A percentile compares a stretch with the other conserved stretches of the same genome.
These are phyloP conservation scores for Saimiri boliviensis DNA, from an alignment of 2,113 vertebrate species.

Conservation along the genomic window DNA sequence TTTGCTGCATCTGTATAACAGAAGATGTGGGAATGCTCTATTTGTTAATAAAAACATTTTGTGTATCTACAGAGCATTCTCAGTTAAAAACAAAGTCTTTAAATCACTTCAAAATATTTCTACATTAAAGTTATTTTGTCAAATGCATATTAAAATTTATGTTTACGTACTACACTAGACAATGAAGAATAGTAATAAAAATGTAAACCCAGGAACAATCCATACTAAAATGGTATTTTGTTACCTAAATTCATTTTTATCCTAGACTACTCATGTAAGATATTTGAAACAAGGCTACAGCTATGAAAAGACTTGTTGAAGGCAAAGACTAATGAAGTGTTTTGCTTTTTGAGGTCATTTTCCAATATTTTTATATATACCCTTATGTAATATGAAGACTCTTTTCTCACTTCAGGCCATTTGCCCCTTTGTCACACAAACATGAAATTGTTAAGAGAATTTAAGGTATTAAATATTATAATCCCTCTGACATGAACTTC, in stretches of 20 bases:
- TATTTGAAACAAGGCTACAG: neutral
- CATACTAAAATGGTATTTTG: neutral
- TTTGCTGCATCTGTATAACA: neutral
- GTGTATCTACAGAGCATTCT: neutral
- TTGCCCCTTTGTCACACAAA: neutral
- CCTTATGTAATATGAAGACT: neutral
- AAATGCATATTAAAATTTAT: neutral
- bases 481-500: neutral
- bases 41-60: neutral
- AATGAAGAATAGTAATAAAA: neutral
- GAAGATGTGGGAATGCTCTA: neutral
- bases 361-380: neutral
- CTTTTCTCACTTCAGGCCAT: neutral
- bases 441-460: slow-evolving; percentile 47
- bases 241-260: slow-evolving; percentile 22
- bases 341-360: neutral
- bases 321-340: neutral
- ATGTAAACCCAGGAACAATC: neutral
- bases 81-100: neutral
- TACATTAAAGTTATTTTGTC: neutral
- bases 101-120: neutral
- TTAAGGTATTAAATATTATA: slow-evolving; percentile 17
- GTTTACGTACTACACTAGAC: neutral
- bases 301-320: neutral
- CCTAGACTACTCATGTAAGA: neutral